phyloP scores from a whole-genome alignment of 1,140 invertebrate species.

The Danaus plexippus region DNA sequence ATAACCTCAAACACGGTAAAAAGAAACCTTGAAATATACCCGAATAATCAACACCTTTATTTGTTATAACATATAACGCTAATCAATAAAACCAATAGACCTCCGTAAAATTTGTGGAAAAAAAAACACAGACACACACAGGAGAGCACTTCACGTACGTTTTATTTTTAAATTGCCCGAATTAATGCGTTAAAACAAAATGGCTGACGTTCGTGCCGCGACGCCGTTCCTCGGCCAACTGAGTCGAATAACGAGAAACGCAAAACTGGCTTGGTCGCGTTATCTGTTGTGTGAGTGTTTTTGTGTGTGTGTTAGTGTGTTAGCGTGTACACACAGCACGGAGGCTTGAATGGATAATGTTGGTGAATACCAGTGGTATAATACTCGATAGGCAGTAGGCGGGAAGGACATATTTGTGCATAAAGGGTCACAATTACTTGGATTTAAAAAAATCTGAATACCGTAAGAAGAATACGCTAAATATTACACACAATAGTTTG shows the following conservation, averaged over 20 bases:
- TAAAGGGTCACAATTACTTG: no score
- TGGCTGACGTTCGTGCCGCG: conserved; percentile 50
- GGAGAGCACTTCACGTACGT: conserved; percentile 38
- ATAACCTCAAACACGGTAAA: conserved; percentile 39
- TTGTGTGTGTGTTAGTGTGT: not conserved
- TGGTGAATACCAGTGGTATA: conserved; percentile 24
- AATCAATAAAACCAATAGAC: conserved; percentile 17
- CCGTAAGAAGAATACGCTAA: no score
- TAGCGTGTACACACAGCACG: conserved; percentile 23
- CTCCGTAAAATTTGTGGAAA: conserved; percentile 34
- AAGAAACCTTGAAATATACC: conserved; percentile 44
- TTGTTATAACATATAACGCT: not conserved
- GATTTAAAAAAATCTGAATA: no score
- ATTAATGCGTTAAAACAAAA: conserved; percentile 41
- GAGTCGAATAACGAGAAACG: conserved; percentile 47
- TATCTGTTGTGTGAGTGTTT: conserved; percentile 28
- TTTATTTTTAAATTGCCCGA: conserved; percentile 53
- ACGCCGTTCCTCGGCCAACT: conserved; percentile 62
- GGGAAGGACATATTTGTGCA: conserved; percentile 5
- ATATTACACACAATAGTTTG: no score
- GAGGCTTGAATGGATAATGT: conserved; percentile 56
- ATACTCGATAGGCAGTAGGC: conserved; percentile 38
- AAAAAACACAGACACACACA: conserved; percentile 42
- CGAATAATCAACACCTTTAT: conserved; percentile 33
- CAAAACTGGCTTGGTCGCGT: conserved; percentile 53